Percentiles rank a stretch among this genome's conserved stretches.
These are phyloP conservation scores for Apamea sordens DNA, from an alignment of 2,888 invertebrate genomes.

Conservation along the genomic window DNA sequence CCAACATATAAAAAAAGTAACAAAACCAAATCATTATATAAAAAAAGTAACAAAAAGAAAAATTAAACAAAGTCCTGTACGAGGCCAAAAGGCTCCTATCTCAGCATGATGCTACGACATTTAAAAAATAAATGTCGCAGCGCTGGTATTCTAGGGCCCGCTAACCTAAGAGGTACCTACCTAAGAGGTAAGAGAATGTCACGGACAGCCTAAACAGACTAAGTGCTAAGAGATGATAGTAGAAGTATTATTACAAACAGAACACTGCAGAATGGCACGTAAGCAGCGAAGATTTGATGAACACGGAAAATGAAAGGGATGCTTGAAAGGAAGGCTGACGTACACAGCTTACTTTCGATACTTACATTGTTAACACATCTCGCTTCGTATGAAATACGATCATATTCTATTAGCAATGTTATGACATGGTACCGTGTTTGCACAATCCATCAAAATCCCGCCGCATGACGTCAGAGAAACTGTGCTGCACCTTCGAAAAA, in stretches of 20 bases:
- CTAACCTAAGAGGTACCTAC: no score
- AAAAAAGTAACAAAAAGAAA: no score
- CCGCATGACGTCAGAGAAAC: constrained; percentile 55
- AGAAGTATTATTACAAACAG: background rate
- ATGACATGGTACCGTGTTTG: constrained; percentile 17
- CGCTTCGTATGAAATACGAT: background rate
- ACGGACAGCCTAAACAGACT: no score
- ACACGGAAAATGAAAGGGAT: background rate
- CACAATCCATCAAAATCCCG: constrained; percentile 18
- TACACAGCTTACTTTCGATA: background rate
- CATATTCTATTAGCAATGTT: constrained; percentile 9
- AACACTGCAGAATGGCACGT: background rate
- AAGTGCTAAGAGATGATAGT: background rate
- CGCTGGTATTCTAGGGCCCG: no score
- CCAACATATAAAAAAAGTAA: no score
- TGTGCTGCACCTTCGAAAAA: constrained; percentile 25
- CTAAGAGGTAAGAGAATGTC: no score
- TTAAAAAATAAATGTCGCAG: no score
- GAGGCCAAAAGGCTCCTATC: no score
- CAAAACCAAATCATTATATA: no score
- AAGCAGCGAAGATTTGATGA: rapidly evolving
- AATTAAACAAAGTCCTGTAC: no score
- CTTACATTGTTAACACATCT: background rate
- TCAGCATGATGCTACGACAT: no score
- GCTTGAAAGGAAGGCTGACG: background rate